Conservation (phyloP, 37 sponge, comb jelly and placozoan species). For the Aplysina aerophoba region DNA sequence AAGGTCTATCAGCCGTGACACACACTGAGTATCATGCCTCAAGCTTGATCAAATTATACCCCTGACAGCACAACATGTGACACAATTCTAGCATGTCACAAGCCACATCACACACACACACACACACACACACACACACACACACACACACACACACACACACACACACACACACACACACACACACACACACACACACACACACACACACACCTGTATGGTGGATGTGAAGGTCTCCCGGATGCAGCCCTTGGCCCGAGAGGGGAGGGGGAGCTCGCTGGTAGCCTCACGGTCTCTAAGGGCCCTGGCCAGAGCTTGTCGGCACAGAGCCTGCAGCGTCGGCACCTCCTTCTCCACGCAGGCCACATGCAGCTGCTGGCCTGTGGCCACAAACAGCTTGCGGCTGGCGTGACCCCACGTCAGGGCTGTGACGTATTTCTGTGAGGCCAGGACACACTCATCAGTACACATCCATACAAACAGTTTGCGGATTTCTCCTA, state of each 20-base stretch:
- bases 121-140: too few species aligned
- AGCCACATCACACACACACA: too few species aligned
- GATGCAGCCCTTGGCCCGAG: slow-evolving; percentile 63
- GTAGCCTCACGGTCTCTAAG: slow-evolving; percentile 51
- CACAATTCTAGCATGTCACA: neutral
- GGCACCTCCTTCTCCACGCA: slow-evolving; percentile 64
- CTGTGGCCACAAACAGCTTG: slow-evolving; percentile 83
- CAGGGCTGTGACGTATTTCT: slow-evolving; percentile 86
- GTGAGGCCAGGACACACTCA: neutral
- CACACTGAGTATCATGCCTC: too few species aligned
- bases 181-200: too few species aligned
- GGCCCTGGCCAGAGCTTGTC: slow-evolving; percentile 39
- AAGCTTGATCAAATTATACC: too few species aligned
- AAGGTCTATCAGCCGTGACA: too few species aligned
- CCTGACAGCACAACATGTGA: too few species aligned
- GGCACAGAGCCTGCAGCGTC: slow-evolving; percentile 72
- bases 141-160: too few species aligned
- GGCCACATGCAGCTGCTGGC: slow-evolving; percentile 70
- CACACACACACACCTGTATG: slow-evolving; percentile 77
- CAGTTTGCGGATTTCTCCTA: neutral
- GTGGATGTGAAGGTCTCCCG: slow-evolving; percentile 57
- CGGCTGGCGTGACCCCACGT: slow-evolving; percentile 81
- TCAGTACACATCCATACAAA: neutral
- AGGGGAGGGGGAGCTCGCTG: slow-evolving; percentile 66
- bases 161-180: too few species aligned